Evolutionary conservation across 2,113 vertebrate species (phyloP).

Genomic region (Phasianus colchicus): DNA sequence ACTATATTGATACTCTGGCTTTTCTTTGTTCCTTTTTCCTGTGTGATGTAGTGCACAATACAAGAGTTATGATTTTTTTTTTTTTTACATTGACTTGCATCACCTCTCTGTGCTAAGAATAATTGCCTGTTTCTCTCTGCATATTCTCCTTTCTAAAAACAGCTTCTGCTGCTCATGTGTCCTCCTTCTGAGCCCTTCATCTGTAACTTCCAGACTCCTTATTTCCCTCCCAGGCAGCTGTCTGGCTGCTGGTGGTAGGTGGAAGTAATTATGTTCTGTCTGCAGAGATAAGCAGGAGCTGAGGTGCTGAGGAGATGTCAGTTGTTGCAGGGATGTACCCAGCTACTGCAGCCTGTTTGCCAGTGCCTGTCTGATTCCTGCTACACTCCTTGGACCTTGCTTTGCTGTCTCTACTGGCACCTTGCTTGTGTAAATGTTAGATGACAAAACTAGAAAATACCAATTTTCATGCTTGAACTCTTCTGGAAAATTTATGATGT

Average conservation of each 20-base stretch:
- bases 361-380: neutral
- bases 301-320: neutral
- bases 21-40: neutral
- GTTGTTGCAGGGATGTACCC: neutral
- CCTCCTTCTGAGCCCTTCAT: neutral
- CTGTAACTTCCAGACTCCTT: neutral
- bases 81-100: neutral
- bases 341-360: neutral
- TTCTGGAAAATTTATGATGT: neutral
- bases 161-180: neutral
- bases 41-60: rapidly evolving
- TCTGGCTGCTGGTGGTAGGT: neutral
- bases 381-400: neutral
- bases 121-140: neutral
- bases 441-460: neutral
- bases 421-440: neutral
- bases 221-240: neutral
- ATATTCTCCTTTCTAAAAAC: neutral
- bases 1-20: constrained; percentile 5
- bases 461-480: neutral
- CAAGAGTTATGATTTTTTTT: neutral
- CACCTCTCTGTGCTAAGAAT: neutral
- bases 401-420: neutral
- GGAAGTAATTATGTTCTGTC: neutral
- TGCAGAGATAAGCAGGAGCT: neutral